Evolutionary conservation across 2,113 vertebrate species (phyloP), one percentile per base, ranked within the genome.

Genomic region (Rana temporaria): DNA sequence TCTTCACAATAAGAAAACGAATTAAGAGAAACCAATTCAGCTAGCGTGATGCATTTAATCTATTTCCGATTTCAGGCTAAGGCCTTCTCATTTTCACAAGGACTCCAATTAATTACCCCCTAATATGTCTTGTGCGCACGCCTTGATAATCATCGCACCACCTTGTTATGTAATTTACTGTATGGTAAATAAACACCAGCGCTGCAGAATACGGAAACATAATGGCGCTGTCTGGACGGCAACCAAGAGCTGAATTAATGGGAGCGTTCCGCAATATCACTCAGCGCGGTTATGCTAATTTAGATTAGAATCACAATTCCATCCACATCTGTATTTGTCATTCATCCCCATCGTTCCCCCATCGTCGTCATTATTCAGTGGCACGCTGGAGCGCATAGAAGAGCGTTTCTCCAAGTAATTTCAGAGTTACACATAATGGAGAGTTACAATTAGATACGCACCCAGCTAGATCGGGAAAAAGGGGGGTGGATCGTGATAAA

Each of bases 201-300:
- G 30, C 62, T 81, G 87, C 79, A 81, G 84, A 48, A 48, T 42
- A 85, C 87, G 79, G 84, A 90, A 62, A 89, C 89, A 85, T 79
- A 86, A 81, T 3, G 22, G 60, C 85, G 80, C 88, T 91, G 82
- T 89, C 88, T 91, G 81, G 84, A n/a, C 89, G 84, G 56, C 84
- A 86, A 86, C 81, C 85, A 86, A 76, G 74, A 70, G 84, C 65
- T 48, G 85, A 87, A 85, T 84, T 85, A 82, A 86, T 78, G 87
- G 88, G 62, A 34, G 71, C 85, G 78, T 57, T 81, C 85, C 82
- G 81, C 84, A 86, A 77, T 86, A 86, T 89, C 89, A 88, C 81
- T 89, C 89, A 88, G 38, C 85, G 82, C 85, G 89, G 84, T 91
- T 87, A 90, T 84, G 83, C 82, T 88, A 74, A 84, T 92, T 87